Percentiles rank a stretch among this genome's conserved stretches.
These are phyloP conservation scores for Tinamus major DNA, from an alignment of 2,797 vertebrate species.

Conservation along the genomic window DNA sequence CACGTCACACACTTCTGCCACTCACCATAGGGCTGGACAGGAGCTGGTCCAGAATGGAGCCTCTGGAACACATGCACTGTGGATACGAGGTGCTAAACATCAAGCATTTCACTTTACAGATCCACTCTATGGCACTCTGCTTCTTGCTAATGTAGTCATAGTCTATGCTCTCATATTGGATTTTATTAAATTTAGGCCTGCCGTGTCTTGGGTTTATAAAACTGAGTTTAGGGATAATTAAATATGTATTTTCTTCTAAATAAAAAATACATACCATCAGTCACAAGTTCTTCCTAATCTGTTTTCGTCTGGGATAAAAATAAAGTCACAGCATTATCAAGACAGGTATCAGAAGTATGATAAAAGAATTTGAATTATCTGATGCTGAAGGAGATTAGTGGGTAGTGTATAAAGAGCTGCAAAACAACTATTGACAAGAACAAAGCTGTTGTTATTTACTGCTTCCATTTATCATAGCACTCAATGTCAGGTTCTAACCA, in stretches of 20 bases:
- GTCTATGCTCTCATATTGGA: background rate
- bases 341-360: conserved; percentile 9
- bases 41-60: background rate
- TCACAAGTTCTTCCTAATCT: background rate
- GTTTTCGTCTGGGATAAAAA: conserved; percentile 29
- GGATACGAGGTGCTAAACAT: background rate
- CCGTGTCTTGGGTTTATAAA: background rate
- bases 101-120: background rate
- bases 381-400: conserved; percentile 32
- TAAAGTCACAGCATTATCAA: background rate
- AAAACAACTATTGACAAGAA: conserved; percentile 5
- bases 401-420: conserved; percentile 5
- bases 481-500: conserved; percentile 30
- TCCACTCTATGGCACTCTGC: background rate
- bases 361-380: conserved; percentile 22
- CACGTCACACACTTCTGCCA: background rate
- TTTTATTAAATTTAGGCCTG: conserved; percentile 8
- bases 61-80: rapidly evolving
- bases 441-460: conserved; percentile 49
- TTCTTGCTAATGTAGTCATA: background rate
- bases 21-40: background rate
- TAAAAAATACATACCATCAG: background rate
- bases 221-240: background rate
- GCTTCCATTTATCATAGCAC: conserved; percentile 32
- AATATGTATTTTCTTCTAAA: conserved; percentile 5